Evolutionary conservation across 2,113 vertebrate genomes (phyloP), one percentile per base, ranked within the genome.

Genomic region (Martes martes): DNA sequence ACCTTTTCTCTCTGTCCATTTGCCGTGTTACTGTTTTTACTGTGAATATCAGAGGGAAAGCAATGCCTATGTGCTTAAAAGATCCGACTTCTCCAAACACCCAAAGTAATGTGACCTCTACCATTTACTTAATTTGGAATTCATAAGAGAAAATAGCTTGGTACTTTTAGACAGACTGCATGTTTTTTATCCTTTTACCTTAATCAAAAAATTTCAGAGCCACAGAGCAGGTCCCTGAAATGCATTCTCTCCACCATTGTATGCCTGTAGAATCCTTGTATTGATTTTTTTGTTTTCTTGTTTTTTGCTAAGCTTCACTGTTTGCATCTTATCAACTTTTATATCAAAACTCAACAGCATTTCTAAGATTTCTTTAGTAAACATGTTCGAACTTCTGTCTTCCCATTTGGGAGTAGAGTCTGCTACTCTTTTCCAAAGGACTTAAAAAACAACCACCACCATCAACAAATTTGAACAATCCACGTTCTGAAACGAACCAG

Each of bases 361-460:
- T 85, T 45, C 31, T 84, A 50, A 86, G 42, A 76, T 57, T 91
- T 91, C 84, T 81, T 96, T 85, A 61, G 76, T 76, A 92, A 81
- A 69, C 52, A 11, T 65, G 4, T 63, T 31, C 52, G 21, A 81
- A 57, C 31, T 83, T 59, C 28, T 55, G 7, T 81, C 23, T 96
- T 95, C n/a, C 87, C 24, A 23, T 88, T 74, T 95, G n/a, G 61
- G 28, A n/a, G 19, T 71, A 87, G 79, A 95, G 65, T 89, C 59
- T 83, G 52, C 79, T 89, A 23, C 81, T 86, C 28, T 92, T 96
- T 98, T 96, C 73, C 61, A 80, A 88, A 92, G 36, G 26, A 97
- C 82, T 80, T 88, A 95, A 82, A 39, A 59, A 95, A 78, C 45
- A 59, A 87, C 2, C 57, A 80, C 2, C 65, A 87, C 2, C 19